phyloP scores from a whole-genome alignment of 2,888 invertebrate genomes.

The Ochlodes sylvanus region DNA sequence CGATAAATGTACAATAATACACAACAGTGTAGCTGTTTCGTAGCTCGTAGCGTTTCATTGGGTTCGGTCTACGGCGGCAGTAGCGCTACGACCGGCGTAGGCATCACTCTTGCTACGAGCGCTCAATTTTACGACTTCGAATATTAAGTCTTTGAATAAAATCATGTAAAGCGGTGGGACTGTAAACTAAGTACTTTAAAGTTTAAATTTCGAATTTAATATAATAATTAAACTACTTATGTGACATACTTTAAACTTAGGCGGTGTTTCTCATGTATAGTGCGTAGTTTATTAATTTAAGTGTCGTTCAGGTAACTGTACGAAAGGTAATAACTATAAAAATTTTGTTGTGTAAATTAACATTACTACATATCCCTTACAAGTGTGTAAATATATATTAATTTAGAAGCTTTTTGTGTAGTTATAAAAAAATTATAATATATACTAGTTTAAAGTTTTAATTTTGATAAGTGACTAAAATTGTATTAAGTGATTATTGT shows the following conservation, averaged over 20 bases:
- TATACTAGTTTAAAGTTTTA: not conserved
- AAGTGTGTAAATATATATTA: not conserved
- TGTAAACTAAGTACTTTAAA: not conserved
- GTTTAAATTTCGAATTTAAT: not conserved
- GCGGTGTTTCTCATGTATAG: not conserved
- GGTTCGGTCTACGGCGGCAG: slow-evolving; percentile 50
- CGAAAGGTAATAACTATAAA: not conserved
- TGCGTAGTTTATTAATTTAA: not conserved
- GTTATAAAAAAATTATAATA: not conserved
- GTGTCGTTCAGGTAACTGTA: not conserved
- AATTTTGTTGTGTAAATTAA: too few species aligned
- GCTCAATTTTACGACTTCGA: slow-evolving; percentile 20
- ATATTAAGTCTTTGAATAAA: not conserved
- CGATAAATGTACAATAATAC: not conserved
- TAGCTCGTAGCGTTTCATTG: slow-evolving; percentile 23
- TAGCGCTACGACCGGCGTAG: slow-evolving; percentile 62
- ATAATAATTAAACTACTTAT: not conserved
- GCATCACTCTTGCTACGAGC: slow-evolving; percentile 47
- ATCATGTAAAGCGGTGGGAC: not conserved
- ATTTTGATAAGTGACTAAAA: too few species aligned
- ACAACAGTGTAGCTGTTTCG: not conserved
- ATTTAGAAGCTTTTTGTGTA: not conserved
- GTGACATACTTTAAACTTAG: too few species aligned
- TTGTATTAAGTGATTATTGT: too few species aligned
- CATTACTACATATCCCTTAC: too few species aligned